Base-by-base conservation (phyloP, 1,140 invertebrate species). In the Eumaeus atala region DNA sequence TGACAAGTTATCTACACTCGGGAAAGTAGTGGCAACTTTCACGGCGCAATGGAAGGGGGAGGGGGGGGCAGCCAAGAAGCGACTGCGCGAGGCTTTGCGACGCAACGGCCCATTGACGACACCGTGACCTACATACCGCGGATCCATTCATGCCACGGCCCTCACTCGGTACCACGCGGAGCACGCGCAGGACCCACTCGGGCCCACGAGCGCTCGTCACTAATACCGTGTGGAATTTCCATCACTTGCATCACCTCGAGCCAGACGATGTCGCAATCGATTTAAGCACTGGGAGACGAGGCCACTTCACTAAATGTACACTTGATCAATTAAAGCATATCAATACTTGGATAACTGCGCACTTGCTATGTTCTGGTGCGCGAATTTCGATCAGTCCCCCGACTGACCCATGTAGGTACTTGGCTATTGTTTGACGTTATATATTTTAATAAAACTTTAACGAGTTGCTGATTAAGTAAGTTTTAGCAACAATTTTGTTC, bases 11-110 rank as follows among this genome's bases (percentile, higher is more conserved):
- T 61, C 63, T 72, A 73, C 63, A 62, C 66, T 81, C 81, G 77
- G 78, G 81, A 86, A 86, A 86, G 83, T 84, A 77, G 79, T 71
- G 72, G 74, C 74, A 81, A 86, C 83, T 86, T 86, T 86, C 83
- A 82, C 83, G 69, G 70, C 71, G 65, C 72, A 75, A 74, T 76
- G 74, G 71, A 77, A 77, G 77, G 75, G 74, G 77, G 77, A 9
- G 40, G 14, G 14, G 40, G 21, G 77, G 70, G 71, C 74, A n/a
- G n/a, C n/a, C n/a, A 67, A 72, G 71, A 72, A 77, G 70, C 72
- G 68, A 74, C 66, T 65, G 72, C 66, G 77, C 72, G 78, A 76
- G 80, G 80, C 74, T 68, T 67, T 68, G 73, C 64, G 76, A 63
- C 69, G 74, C 71, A 77, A 61, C 71, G 70, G 74, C 74, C 74